phyloP scores from a whole-genome alignment of 2,113 vertebrate genomes.

The Gopherus evgoodei region DNA sequence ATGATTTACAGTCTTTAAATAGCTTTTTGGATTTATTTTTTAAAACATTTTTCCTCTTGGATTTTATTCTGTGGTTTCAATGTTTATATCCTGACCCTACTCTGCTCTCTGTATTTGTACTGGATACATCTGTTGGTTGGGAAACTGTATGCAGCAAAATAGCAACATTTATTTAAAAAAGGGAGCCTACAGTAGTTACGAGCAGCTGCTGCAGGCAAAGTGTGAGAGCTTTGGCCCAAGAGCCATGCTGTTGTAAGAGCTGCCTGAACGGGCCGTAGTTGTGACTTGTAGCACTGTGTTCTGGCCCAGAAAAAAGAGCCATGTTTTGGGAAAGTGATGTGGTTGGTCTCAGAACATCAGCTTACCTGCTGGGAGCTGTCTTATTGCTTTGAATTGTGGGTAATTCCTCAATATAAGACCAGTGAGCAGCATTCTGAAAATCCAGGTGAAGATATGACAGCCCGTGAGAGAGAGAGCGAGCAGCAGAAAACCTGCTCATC shows the following conservation, averaged over 20 bases:
- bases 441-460: not conserved
- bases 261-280: not conserved
- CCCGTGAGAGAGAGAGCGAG: not conserved
- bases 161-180: not conserved
- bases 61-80: not conserved
- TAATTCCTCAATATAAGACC: not conserved
- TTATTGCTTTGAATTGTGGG: not conserved
- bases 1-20: not conserved
- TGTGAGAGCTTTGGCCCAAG: not conserved
- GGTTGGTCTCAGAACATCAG: not conserved
- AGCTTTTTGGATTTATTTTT: not conserved
- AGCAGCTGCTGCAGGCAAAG: not conserved
- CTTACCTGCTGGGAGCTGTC: not conserved
- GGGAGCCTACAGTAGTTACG: not conserved
- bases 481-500: not conserved
- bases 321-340: not conserved
- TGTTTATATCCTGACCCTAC: not conserved
- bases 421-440: not conserved
- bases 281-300: not conserved
- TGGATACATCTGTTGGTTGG: not conserved
- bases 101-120: not conserved
- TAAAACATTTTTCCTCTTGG: not conserved
- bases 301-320: not conserved
- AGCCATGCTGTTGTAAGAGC: not conserved
- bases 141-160: not conserved